Conservation (phyloP, 2,888 invertebrate species). For the Drosophila fungiperda region DNA sequence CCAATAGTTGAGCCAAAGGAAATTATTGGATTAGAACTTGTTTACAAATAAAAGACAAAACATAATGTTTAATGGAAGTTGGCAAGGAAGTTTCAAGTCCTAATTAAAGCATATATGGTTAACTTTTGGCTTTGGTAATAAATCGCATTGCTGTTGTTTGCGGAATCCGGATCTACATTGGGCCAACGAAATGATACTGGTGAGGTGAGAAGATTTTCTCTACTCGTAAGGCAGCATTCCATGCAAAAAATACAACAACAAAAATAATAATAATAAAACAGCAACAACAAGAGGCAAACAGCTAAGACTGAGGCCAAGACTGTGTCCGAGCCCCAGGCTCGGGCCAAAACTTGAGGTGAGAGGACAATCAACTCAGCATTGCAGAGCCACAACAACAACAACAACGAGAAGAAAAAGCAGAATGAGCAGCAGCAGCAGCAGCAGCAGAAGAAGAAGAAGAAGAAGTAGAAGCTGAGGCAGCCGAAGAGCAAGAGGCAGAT, state of each 20-base stretch:
- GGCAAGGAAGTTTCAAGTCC: conserved; percentile 6
- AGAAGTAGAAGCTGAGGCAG: neutral
- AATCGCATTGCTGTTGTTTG: conserved; percentile 34
- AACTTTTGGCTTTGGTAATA: conserved; percentile 34
- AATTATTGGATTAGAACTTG: neutral
- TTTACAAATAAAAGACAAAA: neutral
- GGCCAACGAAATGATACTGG: conserved; percentile 45
- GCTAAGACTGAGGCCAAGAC: conserved; percentile 17
- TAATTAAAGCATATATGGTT: conserved; percentile 30
- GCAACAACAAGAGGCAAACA: conserved; percentile 18
- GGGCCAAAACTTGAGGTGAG: conserved; percentile 75
- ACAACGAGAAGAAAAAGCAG: conserved; percentile 17
- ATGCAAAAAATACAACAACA: conserved; percentile 45
- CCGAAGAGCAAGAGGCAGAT: conserved; percentile 9
- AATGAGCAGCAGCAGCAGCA: conserved; percentile 11
- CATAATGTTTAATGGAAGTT: neutral
- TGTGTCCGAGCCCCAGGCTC: conserved; percentile 44
- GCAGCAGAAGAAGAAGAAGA: conserved; percentile 14
- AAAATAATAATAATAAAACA: conserved; percentile 18
- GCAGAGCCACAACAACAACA: conserved; percentile 48
- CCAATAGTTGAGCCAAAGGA: neutral
- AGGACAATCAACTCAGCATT: conserved; percentile 75
- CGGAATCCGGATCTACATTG: conserved; percentile 57
- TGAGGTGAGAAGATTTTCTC: conserved; percentile 80
- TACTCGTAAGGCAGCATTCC: conserved; percentile 80